Evolutionary conservation across 2,113 vertebrate species (phyloP).

Genomic region (Macquaria ambigua): DNA sequence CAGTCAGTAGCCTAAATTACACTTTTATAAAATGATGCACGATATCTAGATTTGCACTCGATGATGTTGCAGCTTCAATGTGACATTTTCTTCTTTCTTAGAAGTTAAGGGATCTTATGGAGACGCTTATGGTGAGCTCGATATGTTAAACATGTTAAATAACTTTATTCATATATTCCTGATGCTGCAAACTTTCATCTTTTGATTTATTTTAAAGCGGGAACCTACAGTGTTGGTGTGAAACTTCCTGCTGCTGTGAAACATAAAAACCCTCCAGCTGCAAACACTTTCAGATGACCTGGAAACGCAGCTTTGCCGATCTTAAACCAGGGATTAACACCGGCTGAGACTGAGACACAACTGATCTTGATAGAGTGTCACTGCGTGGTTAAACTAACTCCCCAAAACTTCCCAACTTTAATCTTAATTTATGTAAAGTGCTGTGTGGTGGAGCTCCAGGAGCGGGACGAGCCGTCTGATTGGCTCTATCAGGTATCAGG

Average conservation of each 20-base stretch:
- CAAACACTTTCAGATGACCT: conserved; percentile 54
- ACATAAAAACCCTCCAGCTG: conserved; percentile 44
- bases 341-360: conserved; percentile 24
- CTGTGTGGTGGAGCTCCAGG: conserved; percentile 61
- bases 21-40: no score
- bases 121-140: not conserved
- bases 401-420: conserved; percentile 70
- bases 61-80: not conserved
- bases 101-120: not conserved
- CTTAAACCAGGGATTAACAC: conserved; percentile 66
- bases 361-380: conserved; percentile 56
- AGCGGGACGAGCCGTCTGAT: conserved; percentile 69
- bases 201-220: conserved; percentile 16
- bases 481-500: conserved; percentile 75
- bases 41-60: not conserved
- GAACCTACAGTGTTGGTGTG: conserved; percentile 24
- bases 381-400: conserved; percentile 53
- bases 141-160: not conserved
- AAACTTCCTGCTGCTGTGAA: conserved; percentile 1
- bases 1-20: no score
- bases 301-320: conserved; percentile 61
- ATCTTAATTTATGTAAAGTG: conserved; percentile 82
- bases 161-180: conserved; percentile 15
- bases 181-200: conserved; percentile 42
- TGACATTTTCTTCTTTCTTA: no score